Percentiles rank a stretch among this genome's conserved stretches.
Evolutionary conservation across 2,888 invertebrate species (phyloP).

Genomic region (Drosophila kokeensis): DNA sequence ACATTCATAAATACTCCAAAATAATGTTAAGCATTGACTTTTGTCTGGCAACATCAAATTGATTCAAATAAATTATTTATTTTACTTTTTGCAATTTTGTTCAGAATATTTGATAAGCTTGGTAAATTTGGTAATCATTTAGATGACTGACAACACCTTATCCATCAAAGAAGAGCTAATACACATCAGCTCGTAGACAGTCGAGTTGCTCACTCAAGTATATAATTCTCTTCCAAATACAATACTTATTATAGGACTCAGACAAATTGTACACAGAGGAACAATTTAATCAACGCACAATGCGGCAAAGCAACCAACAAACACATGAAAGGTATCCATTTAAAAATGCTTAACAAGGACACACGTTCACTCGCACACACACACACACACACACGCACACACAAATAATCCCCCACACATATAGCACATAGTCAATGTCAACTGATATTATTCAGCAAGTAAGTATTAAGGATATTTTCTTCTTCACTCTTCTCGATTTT

Average conservation of each 20-base stretch:
- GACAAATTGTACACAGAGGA: constrained; percentile 38
- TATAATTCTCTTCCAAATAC: constrained; percentile 65
- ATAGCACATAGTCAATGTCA: constrained; percentile 57
- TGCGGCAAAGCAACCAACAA: constrained; percentile 45
- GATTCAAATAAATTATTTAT: not conserved
- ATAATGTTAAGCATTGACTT: not conserved
- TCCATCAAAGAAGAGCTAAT: constrained; percentile 55
- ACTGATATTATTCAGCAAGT: constrained; percentile 68
- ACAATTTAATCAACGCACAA: constrained; percentile 78
- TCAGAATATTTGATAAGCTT: constrained; percentile 34
- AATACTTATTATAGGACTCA: constrained; percentile 22
- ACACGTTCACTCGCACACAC: constrained; percentile 8
- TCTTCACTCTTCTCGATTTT: constrained; percentile 58
- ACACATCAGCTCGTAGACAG: constrained; percentile 6
- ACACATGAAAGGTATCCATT: constrained; percentile 64
- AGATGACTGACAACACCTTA: constrained; percentile 30
- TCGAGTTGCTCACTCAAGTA: constrained; percentile 48
- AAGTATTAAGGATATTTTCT: constrained; percentile 67
- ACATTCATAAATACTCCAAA: not conserved
- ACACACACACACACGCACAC: not conserved
- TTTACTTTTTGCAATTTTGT: constrained; percentile 3
- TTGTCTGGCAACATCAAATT: not conserved
- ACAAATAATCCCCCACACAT: not conserved
- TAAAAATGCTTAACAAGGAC: constrained; percentile 74
- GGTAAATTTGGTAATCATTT: constrained; percentile 32